Percentiles rank a stretch among this genome's conserved stretches.
Conservation (phyloP, 2,113 vertebrate species). For the Callipepla californica region DNA sequence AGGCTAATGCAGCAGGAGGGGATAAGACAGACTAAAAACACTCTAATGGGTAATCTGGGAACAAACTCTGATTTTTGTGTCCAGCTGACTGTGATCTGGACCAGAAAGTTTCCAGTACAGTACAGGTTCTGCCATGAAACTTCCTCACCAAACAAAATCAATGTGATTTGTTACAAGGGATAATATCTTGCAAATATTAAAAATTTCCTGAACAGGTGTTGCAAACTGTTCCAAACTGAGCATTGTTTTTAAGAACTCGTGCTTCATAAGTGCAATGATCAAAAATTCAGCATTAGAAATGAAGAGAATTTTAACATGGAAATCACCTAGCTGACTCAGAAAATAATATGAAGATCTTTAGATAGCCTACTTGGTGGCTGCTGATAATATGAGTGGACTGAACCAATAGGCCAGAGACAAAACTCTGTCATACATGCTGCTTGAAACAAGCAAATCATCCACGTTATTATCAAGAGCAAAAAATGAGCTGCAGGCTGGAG, state of each 20-base stretch:
- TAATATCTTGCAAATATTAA: neutral
- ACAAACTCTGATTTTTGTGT: neutral
- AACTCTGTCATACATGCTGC: rapidly evolving
- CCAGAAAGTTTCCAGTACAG: neutral
- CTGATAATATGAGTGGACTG: neutral
- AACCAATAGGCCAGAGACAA: neutral
- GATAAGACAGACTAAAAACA: neutral
- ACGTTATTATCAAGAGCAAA: rapidly evolving
- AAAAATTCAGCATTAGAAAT: neutral
- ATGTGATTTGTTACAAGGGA: neutral
- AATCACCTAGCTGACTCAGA: neutral
- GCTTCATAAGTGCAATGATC: neutral
- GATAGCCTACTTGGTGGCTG: neutral
- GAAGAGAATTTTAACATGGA: neutral
- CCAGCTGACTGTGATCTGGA: neutral
- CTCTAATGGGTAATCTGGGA: neutral
- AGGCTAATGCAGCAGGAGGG: neutral
- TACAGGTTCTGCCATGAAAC: neutral
- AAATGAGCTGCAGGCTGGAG: neutral
- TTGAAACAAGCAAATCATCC: neutral
- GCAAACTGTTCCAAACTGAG: neutral
- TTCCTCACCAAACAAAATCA: neutral
- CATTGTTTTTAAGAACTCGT: neutral
- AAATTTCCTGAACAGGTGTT: neutral
- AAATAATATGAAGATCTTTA: neutral